Percentiles rank a stretch among this genome's conserved stretches.
phyloP scores from a whole-genome alignment of 2,888 invertebrate species.

The Yponomeuta sedellus region DNA sequence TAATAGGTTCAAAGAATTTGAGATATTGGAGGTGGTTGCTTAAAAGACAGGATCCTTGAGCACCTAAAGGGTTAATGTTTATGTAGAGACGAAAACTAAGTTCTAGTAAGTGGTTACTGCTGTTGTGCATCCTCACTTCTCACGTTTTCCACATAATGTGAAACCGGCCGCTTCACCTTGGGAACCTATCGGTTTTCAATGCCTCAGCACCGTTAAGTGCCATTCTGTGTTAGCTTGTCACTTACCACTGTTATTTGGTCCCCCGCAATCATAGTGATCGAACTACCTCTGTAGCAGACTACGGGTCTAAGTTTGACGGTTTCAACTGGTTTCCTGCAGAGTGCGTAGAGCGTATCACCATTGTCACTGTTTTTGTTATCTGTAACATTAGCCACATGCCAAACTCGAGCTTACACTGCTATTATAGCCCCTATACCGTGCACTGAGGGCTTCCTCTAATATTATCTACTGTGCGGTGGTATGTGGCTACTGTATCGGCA shows the following conservation, averaged over 20 bases:
- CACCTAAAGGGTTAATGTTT: background rate
- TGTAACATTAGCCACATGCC: constrained; percentile 21
- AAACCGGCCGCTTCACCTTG: constrained; percentile 8
- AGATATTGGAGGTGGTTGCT: too few relatives aligned
- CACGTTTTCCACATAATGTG: constrained; percentile 18
- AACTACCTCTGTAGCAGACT: too few relatives aligned
- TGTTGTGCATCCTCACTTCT: constrained; percentile 16
- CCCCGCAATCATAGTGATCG: background rate
- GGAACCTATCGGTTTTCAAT: constrained; percentile 11
- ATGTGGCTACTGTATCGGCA: background rate
- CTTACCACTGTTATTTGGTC: constrained; percentile 2
- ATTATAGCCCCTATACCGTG: background rate
- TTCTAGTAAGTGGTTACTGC: background rate
- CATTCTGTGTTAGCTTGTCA: constrained; percentile 9
- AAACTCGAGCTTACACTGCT: background rate
- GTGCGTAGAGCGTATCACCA: constrained; percentile 40
- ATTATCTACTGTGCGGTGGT: background rate
- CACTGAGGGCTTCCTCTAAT: background rate
- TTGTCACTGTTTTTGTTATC: constrained; percentile 49
- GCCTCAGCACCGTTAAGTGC: constrained; percentile 15
- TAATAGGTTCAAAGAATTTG: too few relatives aligned
- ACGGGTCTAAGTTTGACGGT: background rate
- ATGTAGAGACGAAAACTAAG: background rate
- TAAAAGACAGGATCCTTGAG: background rate
- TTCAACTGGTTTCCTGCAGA: constrained; percentile 45